Evolutionary conservation across 2,888 invertebrate genomes (phyloP).

Genomic region (Cremastinae sp.): DNA sequence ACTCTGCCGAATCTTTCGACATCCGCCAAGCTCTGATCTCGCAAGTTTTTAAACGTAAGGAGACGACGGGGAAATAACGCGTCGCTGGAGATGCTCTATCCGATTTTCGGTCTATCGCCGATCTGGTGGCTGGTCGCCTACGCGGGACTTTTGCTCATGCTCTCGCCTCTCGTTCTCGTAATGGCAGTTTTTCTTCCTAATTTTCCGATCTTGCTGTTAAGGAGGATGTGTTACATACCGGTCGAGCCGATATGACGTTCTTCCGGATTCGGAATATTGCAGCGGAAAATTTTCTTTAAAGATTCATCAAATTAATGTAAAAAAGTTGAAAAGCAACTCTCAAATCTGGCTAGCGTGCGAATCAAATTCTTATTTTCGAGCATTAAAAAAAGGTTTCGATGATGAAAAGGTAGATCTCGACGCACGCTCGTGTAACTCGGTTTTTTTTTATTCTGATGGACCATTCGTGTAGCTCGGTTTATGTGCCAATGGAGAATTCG

Average conservation of each 20-base stretch:
- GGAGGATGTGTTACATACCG: slow-evolving; percentile 86
- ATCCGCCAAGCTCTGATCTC: too few relatives aligned
- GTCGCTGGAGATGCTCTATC: slow-evolving; percentile 74
- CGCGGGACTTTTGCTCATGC: slow-evolving; percentile 84
- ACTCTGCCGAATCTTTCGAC: background rate
- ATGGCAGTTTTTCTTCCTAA: slow-evolving; percentile 87
- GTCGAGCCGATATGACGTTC: slow-evolving; percentile 83
- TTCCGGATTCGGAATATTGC: background rate
- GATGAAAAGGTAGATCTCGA: slow-evolving; percentile 26
- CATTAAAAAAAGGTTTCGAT: slow-evolving; percentile 3
- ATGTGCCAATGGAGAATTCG: slow-evolving; percentile 48
- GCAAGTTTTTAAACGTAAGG: too few relatives aligned
- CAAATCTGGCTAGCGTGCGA: background rate
- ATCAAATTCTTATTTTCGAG: background rate
- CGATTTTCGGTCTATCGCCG: slow-evolving; percentile 78
- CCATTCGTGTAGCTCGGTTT: background rate
- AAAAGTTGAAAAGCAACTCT: too few relatives aligned
- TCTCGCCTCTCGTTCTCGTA: slow-evolving; percentile 86
- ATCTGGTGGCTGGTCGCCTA: slow-evolving; percentile 85
- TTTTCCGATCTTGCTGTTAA: slow-evolving; percentile 85
- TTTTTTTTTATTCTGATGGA: slow-evolving; percentile 15
- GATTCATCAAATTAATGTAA: background rate
- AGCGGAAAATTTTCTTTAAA: background rate
- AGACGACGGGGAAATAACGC: too few relatives aligned
- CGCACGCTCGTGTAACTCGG: background rate